Conservation (phyloP, 2,797 vertebrate genomes). For the Chaunax sp. region DNA sequence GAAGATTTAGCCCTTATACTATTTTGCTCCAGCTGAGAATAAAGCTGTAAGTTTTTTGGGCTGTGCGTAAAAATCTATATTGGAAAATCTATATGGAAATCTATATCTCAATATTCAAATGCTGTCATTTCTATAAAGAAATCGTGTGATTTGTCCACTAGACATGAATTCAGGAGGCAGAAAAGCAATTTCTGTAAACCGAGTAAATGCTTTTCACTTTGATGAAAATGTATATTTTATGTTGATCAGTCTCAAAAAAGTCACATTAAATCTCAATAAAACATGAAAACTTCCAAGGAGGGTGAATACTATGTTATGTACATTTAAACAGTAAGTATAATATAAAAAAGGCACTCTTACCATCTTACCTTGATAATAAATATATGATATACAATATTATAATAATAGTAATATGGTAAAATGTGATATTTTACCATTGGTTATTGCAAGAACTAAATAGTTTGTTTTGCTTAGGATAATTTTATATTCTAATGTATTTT, state of each 20-base stretch:
- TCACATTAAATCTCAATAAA: slow-evolving; percentile 1
- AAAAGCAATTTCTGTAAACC: too few relatives aligned
- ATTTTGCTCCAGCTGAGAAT: slow-evolving; percentile 24
- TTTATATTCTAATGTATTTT: too few relatives aligned
- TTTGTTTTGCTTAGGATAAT: neutral
- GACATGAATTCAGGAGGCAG: neutral
- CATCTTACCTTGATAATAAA: neutral
- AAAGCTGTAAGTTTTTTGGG: slow-evolving; percentile 3
- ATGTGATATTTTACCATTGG: neutral
- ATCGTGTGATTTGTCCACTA: neutral
- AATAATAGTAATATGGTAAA: neutral
- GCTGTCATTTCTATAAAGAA: slow-evolving; percentile 5
- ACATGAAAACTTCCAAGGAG: neutral
- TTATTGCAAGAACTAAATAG: neutral
- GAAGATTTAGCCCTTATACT: neutral
- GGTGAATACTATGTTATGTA: neutral
- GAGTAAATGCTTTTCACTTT: neutral
- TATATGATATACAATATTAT: too few relatives aligned
- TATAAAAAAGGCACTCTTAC: neutral
- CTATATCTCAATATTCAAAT: neutral
- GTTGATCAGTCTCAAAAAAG: neutral
- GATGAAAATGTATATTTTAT: neutral
- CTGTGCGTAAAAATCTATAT: neutral
- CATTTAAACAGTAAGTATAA: neutral
- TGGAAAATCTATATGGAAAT: too few relatives aligned